Evolutionary conservation across 2,888 invertebrate species (phyloP).

Genomic region (Lutraria lutraria): DNA sequence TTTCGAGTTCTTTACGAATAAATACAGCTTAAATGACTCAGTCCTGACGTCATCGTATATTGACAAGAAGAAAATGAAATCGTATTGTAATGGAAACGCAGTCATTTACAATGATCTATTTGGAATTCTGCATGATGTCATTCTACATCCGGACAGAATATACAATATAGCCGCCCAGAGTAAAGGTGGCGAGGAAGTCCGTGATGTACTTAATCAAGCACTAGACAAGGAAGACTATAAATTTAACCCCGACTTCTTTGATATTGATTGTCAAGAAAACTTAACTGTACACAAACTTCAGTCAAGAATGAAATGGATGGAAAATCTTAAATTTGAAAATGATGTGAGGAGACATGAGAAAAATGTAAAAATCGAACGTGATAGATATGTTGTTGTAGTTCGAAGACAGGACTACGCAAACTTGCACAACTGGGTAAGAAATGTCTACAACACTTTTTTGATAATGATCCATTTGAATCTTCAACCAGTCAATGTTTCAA

Average conservation of each 20-base stretch:
- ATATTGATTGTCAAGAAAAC: slow-evolving; percentile 47
- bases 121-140: slow-evolving; percentile 48
- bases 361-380: neutral
- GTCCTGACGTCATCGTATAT: slow-evolving; percentile 34
- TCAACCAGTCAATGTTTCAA: slow-evolving; percentile 69
- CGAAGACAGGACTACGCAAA: slow-evolving; percentile 76
- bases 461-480: slow-evolving; percentile 64
- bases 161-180: slow-evolving; percentile 19
- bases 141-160: slow-evolving; percentile 41
- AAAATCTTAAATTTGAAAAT: neutral
- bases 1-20: slow-evolving; percentile 48
- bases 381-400: slow-evolving; percentile 60
- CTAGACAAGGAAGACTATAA: slow-evolving; percentile 60
- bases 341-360: neutral
- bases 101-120: slow-evolving; percentile 47
- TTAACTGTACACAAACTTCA: neutral
- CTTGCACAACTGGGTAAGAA: slow-evolving; percentile 72
- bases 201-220: slow-evolving; percentile 58
- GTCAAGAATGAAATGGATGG: neutral
- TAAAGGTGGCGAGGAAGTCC: slow-evolving; percentile 68
- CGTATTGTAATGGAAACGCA: slow-evolving; percentile 53
- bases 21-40: slow-evolving; percentile 44
- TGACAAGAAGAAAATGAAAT: neutral
- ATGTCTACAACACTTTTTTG: slow-evolving; percentile 73
- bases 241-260: slow-evolving; percentile 62